These are phyloP conservation scores for Anser cygnoides DNA, from an alignment of 2,113 vertebrate species.

Conservation along the genomic window DNA sequence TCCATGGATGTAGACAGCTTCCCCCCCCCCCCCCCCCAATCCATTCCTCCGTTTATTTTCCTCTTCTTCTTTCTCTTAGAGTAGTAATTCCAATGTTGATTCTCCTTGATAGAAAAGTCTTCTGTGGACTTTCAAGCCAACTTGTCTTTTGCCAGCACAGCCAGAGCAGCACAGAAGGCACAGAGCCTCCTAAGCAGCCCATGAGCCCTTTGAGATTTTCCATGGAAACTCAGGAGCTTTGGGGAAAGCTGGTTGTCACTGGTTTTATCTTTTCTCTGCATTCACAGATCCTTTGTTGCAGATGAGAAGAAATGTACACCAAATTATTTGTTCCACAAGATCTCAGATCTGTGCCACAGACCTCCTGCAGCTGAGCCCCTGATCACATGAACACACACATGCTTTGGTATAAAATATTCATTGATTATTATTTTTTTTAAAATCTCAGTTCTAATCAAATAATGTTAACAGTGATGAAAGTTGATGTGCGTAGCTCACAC, in stretches of 20 bases:
- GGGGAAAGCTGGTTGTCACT: not conserved
- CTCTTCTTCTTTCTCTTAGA: too few relatives aligned
- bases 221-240: too few relatives aligned
- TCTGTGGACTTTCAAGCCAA: not conserved
- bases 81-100: rapidly evolving
- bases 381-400: rapidly evolving
- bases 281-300: not conserved
- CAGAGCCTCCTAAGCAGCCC: rapidly evolving
- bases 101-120: not conserved
- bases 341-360: not conserved
- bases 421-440: not conserved
- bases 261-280: not conserved
- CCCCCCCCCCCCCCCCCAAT: too few relatives aligned
- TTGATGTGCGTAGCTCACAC: not conserved
- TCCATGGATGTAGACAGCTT: rapidly evolving
- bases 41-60: not conserved
- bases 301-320: not conserved
- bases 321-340: too few relatives aligned
- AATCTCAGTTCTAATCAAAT: not conserved
- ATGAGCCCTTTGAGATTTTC: rapidly evolving
- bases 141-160: not conserved
- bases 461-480: too few relatives aligned
- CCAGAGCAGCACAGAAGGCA: not conserved
- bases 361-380: not conserved
- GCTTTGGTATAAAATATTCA: rapidly evolving